Percentiles rank a stretch among this genome's conserved stretches.
Evolutionary conservation across 2,113 vertebrate species (phyloP).

Genomic region (Malaclemys terrapin): DNA sequence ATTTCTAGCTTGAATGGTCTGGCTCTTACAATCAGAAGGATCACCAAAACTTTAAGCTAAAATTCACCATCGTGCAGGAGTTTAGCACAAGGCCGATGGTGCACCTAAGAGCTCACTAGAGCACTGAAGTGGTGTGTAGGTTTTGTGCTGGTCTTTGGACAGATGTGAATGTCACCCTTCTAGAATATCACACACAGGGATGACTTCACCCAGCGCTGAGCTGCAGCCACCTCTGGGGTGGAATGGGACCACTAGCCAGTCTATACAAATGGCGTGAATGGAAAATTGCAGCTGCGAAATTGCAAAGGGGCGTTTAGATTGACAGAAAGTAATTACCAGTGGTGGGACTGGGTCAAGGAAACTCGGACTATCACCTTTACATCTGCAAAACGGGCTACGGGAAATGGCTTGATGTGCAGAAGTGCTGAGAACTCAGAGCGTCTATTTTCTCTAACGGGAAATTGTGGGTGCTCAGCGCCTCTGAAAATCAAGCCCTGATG

Average conservation of each 20-base stretch:
- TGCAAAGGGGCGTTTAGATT: background rate
- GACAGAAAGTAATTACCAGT: background rate
- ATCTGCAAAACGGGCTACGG: background rate
- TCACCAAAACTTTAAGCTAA: background rate
- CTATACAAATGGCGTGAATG: background rate
- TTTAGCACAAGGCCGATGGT: background rate
- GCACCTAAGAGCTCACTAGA: background rate
- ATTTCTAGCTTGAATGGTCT: background rate
- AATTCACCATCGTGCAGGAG: background rate
- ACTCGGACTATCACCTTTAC: background rate
- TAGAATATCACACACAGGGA: background rate
- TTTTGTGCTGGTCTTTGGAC: background rate
- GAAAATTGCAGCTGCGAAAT: background rate
- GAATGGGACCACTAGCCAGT: background rate
- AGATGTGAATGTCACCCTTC: background rate
- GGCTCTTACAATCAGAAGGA: background rate
- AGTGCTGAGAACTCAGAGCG: background rate
- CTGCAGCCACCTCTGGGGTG: background rate
- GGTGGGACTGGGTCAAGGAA: background rate
- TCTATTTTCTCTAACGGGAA: background rate
- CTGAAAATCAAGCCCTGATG: background rate
- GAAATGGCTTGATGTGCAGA: background rate
- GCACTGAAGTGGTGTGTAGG: background rate
- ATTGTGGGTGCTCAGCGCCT: background rate
- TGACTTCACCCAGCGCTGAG: background rate